These are phyloP conservation scores for Troides oblongomaculatus DNA, from an alignment of 2,888 invertebrate species.

Conservation along the genomic window DNA sequence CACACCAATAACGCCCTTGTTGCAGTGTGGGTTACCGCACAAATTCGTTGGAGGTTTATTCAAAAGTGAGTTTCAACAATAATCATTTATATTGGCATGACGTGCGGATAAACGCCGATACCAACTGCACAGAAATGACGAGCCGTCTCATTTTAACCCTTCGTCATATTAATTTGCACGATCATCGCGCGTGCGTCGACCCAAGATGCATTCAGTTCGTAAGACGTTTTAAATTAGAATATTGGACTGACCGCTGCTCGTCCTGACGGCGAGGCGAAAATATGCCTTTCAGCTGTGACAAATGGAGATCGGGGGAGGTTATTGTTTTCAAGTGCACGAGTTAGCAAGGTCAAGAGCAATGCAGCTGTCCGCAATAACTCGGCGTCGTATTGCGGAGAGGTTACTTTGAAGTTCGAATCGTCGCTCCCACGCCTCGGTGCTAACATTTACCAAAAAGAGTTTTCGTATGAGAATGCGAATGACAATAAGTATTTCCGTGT, in stretches of 20 bases:
- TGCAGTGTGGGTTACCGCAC: background rate
- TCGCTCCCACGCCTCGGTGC: constrained; percentile 36
- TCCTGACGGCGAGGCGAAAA: constrained; percentile 45
- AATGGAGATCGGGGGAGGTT: constrained; percentile 42
- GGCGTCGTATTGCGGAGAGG: constrained; percentile 16
- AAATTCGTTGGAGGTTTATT: background rate
- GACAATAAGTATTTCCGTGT: constrained; percentile 21
- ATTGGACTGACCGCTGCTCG: constrained; percentile 57
- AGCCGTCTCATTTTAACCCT: constrained; percentile 44
- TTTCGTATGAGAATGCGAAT: background rate
- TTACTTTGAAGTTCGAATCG: constrained; percentile 27
- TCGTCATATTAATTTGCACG: constrained; percentile 52
- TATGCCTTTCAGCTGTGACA: constrained; percentile 47
- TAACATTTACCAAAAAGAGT: constrained; percentile 1
- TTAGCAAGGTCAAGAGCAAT: constrained; percentile 28
- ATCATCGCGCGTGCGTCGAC: constrained; percentile 62
- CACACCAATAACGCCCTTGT: constrained; percentile 18
- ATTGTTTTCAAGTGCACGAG: constrained; percentile 37
- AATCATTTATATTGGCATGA: constrained; percentile 34
- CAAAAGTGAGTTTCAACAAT: constrained; percentile 26
- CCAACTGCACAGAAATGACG: constrained; percentile 48
- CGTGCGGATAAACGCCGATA: constrained; percentile 39
- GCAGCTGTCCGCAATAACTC: constrained; percentile 25
- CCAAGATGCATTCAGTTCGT: constrained; percentile 54
- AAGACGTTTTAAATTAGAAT: constrained; percentile 67